Conservation (phyloP, 2,888 invertebrate genomes). For the Flabesymbios commensalis region DNA sequence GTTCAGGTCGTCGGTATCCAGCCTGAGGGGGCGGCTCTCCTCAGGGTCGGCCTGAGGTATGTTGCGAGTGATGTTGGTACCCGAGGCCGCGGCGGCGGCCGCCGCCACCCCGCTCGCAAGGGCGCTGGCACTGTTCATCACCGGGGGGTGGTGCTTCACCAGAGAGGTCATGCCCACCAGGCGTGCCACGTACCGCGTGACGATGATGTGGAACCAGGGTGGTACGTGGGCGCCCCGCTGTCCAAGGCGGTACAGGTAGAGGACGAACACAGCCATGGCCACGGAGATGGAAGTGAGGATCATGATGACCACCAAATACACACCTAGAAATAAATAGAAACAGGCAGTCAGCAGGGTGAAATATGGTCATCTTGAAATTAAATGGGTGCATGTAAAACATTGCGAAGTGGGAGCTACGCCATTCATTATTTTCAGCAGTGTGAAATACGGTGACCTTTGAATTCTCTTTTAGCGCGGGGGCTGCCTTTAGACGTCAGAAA, state of each 20-base stretch:
- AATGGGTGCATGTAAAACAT: too few relatives aligned
- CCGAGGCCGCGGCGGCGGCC: not conserved
- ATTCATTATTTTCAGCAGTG: too few relatives aligned
- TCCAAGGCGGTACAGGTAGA: conserved; percentile 20
- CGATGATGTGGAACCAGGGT: conserved; percentile 12
- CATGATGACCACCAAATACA: conserved; percentile 26
- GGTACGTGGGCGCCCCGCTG: conserved; percentile 13
- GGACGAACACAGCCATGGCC: conserved; percentile 20
- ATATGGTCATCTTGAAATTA: too few relatives aligned
- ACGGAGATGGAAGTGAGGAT: conserved; percentile 25
- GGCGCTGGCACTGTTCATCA: not conserved
- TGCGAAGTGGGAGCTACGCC: too few relatives aligned
- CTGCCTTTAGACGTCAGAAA: too few relatives aligned
- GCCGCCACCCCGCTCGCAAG: not conserved
- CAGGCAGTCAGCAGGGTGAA: too few relatives aligned
- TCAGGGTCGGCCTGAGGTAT: too few relatives aligned
- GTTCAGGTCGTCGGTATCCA: not conserved
- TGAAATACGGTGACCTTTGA: too few relatives aligned
- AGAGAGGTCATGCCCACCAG: conserved; percentile 19
- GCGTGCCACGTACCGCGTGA: conserved; percentile 18
- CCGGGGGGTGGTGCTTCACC: not conserved
- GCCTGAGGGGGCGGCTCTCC: too few relatives aligned
- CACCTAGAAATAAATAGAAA: conserved; percentile 15
- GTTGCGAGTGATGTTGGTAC: too few relatives aligned
- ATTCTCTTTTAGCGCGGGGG: too few relatives aligned